phyloP scores from a whole-genome alignment of 2,113 vertebrate genomes.

The Gallinago undulata region DNA sequence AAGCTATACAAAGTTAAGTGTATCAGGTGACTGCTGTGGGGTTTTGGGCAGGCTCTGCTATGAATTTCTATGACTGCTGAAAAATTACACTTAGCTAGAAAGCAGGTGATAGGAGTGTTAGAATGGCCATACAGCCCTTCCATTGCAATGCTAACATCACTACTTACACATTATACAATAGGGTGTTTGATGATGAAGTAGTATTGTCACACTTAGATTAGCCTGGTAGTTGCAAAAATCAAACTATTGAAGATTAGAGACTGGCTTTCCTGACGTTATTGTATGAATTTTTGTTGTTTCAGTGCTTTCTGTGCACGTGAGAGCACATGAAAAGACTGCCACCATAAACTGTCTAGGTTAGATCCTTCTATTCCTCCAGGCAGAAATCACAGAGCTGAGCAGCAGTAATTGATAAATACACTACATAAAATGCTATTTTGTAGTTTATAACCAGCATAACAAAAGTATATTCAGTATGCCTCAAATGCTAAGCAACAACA shows the following conservation, averaged over 20 bases:
- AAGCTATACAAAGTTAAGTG: not conserved
- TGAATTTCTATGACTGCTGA: not conserved
- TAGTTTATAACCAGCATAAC: not conserved
- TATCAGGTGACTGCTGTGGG: not conserved
- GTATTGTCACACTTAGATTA: not conserved
- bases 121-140: not conserved
- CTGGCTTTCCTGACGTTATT: not conserved
- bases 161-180: not conserved
- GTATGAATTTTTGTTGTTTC: not conserved
- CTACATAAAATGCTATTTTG: not conserved
- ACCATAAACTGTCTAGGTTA: not conserved
- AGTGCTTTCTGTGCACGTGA: not conserved
- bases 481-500: not conserved
- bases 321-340: not conserved
- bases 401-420: not conserved
- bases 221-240: not conserved
- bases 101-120: not conserved
- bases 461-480: not conserved
- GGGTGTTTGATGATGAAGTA: not conserved
- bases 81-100: not conserved
- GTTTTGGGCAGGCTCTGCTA: not conserved
- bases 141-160: not conserved
- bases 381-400: not conserved
- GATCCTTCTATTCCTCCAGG: not conserved
- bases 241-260: not conserved